These are phyloP conservation scores for Mesoligia furuncula DNA, from an alignment of 2,888 invertebrate species.

Conservation along the genomic window DNA sequence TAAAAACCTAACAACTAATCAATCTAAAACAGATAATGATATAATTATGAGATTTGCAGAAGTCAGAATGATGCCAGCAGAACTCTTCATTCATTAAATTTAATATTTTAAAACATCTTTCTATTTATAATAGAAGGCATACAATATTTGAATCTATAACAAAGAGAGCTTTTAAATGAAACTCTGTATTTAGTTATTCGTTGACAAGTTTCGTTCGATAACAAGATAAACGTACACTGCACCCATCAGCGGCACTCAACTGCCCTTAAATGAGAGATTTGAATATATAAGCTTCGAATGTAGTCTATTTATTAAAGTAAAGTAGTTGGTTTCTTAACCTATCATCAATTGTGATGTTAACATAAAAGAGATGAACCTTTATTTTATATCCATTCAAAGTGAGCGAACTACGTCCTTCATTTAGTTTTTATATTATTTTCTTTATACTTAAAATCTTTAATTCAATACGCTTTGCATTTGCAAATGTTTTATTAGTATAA, in stretches of 20 bases:
- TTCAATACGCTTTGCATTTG: slow-evolving; percentile 31
- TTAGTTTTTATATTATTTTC: background rate
- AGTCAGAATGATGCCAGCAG: slow-evolving; percentile 24
- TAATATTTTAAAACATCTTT: slow-evolving; percentile 18
- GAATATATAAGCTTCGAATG: slow-evolving; percentile 21
- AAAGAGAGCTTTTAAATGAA: slow-evolving; percentile 18
- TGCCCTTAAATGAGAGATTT: slow-evolving; percentile 21
- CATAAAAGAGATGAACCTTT: slow-evolving; percentile 13
- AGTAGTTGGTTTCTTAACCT: slow-evolving; percentile 48
- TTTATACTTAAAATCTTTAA: slow-evolving; percentile 20
- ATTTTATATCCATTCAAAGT: slow-evolving; percentile 14
- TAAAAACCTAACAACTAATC: slow-evolving; percentile 38
- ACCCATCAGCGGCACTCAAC: slow-evolving; percentile 19
- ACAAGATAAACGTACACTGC: background rate
- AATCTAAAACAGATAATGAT: slow-evolving; percentile 29
- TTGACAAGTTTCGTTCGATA: slow-evolving; percentile 33
- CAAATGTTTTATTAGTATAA: slow-evolving; percentile 18
- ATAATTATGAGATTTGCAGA: slow-evolving; percentile 45
- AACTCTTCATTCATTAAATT: slow-evolving; percentile 48
- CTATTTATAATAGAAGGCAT: slow-evolving; percentile 36
- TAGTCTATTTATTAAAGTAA: slow-evolving; percentile 36
- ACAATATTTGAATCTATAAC: slow-evolving; percentile 32
- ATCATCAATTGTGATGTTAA: slow-evolving; percentile 40
- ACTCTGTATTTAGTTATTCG: slow-evolving; percentile 25
- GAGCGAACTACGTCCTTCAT: slow-evolving; percentile 16